A percentile compares a stretch with the other conserved stretches of the same genome.
Conservation (phyloP, 2,888 invertebrate species). For the Bruchidius siliquastri region DNA sequence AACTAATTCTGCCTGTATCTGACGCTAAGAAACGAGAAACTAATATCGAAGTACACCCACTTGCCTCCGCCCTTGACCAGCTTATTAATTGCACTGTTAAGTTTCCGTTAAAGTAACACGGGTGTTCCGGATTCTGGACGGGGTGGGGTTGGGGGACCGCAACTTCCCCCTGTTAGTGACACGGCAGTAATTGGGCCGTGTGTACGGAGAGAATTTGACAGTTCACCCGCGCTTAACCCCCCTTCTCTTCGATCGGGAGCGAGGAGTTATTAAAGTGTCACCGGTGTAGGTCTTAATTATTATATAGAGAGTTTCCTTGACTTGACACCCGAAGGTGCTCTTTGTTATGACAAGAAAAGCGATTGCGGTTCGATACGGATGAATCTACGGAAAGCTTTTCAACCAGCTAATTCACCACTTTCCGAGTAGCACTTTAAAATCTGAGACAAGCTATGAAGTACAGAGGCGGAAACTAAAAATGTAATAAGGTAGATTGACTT, state of each 20-base stretch:
- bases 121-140: slow-evolving; percentile 7
- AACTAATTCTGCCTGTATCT: background rate
- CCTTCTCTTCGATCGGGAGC: background rate
- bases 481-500: too few relatives aligned
- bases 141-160: background rate
- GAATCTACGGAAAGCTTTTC: background rate
- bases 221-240: background rate
- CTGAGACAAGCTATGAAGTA: too few relatives aligned
- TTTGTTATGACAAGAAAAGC: background rate
- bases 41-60: background rate
- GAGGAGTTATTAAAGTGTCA: background rate
- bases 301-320: background rate
- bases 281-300: background rate
- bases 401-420: too few relatives aligned
- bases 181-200: background rate
- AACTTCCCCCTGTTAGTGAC: background rate
- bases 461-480: too few relatives aligned
- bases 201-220: background rate
- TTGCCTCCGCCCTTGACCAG: slow-evolving; percentile 1
- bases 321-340: background rate
- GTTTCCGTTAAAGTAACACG: slow-evolving; percentile 22
- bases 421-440: too few relatives aligned
- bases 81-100: slow-evolving; percentile 29
- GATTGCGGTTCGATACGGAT: background rate
- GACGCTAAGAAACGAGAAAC: slow-evolving; percentile 15